phyloP scores from a whole-genome alignment of 1,140 invertebrate species.

The Carposina sasakii region DNA sequence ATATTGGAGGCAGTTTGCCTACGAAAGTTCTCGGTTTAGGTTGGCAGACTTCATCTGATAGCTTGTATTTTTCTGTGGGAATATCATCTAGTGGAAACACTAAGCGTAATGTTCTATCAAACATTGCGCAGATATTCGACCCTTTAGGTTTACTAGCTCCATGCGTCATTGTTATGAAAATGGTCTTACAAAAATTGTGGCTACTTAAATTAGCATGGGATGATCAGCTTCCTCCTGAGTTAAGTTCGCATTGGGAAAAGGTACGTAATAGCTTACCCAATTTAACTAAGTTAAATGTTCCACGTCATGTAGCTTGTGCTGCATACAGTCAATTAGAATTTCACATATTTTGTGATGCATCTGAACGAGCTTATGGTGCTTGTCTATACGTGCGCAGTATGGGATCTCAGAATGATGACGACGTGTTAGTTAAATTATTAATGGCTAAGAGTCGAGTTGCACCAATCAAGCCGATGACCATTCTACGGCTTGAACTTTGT shows the following conservation, averaged over 20 bases:
- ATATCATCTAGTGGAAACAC: not conserved
- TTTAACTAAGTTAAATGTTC: not conserved
- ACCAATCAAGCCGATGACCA: constrained; percentile 21
- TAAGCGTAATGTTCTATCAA: too few relatives aligned
- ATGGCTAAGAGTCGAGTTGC: constrained; percentile 29
- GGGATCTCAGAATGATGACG: not conserved
- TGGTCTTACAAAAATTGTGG: constrained; percentile 33
- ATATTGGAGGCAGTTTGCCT: too few relatives aligned
- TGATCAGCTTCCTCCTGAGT: constrained; percentile 20
- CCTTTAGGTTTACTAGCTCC: constrained; percentile 35
- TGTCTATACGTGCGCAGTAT: not conserved
- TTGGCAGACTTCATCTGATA: too few relatives aligned
- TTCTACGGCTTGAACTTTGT: constrained; percentile 31
- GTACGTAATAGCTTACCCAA: not conserved
- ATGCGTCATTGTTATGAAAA: constrained; percentile 26
- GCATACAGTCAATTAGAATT: not conserved
- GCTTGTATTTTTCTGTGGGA: too few relatives aligned
- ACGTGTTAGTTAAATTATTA: constrained; percentile 9
- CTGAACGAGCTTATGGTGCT: not conserved
- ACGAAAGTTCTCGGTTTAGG: too few relatives aligned
- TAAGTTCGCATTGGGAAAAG: constrained; percentile 1
- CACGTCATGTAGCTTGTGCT: not conserved
- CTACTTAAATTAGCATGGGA: constrained; percentile 27
- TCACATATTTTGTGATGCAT: not conserved
- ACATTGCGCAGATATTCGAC: constrained; percentile 49